Evolutionary conservation across 2,113 vertebrate species (phyloP), one percentile per base, ranked within the genome.

Genomic region (Corvus moneduloides): DNA sequence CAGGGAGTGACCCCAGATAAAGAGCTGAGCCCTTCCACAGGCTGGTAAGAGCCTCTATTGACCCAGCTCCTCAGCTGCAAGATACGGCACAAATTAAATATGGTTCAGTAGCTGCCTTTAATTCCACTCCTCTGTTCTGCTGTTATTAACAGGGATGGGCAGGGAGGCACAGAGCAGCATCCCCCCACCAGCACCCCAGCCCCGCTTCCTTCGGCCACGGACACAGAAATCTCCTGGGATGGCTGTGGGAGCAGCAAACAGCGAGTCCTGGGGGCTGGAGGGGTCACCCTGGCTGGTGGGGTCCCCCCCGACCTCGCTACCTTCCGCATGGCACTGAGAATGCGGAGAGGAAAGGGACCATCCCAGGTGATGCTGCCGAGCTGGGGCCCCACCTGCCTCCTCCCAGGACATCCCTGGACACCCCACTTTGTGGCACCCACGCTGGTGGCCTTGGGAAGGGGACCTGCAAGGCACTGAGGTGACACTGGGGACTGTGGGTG

Each of bases 231-330:
- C 61, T 66, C 74, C 23, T 1, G 59, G 23, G 20, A 17, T 61
- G 32, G 61, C 55, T 52, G 33, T 3, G 8, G 56, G 37, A 76
- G n/a, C 63, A 49, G 84, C 80, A 66, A 52, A 44, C 16, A 32
- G 28, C 1, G 0, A 4, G 39, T 33, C 5, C 61, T 3, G 1
- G 32, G 7, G 5, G 51, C 20, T 68, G 30, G 8, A 14, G 37
- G 55, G 23, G 28, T 9, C 11, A 5, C n/a, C 27, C 27, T 4
- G 11, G 23, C 54, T 52, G 6, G 8, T 9, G 67, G 55, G 44
- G 35, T 11, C 6, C 15, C 15, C 27, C 28, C 10, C 2, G 0
- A 12, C 16, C 33, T 37, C 0, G 0, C 26, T 39, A 2, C 68
- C 37, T 30, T 10, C 46, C 10, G 32, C 24, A 2, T 3, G 27